Evolutionary conservation across 2,888 invertebrate species (phyloP).

Genomic region (Epinotia demarniana): DNA sequence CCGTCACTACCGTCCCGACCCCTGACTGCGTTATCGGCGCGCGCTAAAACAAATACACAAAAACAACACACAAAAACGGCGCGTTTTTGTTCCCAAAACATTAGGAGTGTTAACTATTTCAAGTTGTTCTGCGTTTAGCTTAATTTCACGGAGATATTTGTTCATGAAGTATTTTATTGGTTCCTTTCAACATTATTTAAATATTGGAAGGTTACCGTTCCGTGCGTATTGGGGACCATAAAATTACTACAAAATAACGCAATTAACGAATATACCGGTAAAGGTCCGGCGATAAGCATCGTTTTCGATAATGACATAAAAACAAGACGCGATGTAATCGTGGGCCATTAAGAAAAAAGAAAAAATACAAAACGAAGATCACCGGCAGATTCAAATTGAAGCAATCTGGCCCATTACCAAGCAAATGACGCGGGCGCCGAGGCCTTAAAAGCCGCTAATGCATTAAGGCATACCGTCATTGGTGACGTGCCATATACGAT

Average conservation of each 20-base stretch:
- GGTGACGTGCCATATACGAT: background rate
- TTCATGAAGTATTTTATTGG: constrained; percentile 43
- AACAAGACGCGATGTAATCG: constrained; percentile 45
- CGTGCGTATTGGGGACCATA: background rate
- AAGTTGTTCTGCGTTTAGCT: constrained; percentile 60
- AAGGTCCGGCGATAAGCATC: constrained; percentile 40
- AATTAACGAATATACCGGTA: constrained; percentile 39
- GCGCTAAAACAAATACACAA: constrained; percentile 78
- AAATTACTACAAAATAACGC: constrained; percentile 23
- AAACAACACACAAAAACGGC: constrained; percentile 73
- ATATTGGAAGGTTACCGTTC: background rate
- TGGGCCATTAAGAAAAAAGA: constrained; percentile 64
- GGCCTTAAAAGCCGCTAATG: constrained; percentile 75
- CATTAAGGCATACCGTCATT: constrained; percentile 45
- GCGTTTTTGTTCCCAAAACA: constrained; percentile 70
- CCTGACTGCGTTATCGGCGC: constrained; percentile 65
- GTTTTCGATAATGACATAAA: constrained; percentile 43
- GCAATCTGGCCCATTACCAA: constrained; percentile 73
- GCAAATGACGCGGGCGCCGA: constrained; percentile 74
- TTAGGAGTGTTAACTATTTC: constrained; percentile 72
- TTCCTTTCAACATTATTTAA: constrained; percentile 5
- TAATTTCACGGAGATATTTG: constrained; percentile 50
- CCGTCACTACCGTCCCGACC: constrained; percentile 45
- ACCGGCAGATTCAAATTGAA: constrained; percentile 71
- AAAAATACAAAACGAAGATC: constrained; percentile 59